A percentile compares a stretch with the other conserved stretches of the same genome.
Conservation (phyloP, 1,140 invertebrate species). For the Diplogasteroides magnus region DNA sequence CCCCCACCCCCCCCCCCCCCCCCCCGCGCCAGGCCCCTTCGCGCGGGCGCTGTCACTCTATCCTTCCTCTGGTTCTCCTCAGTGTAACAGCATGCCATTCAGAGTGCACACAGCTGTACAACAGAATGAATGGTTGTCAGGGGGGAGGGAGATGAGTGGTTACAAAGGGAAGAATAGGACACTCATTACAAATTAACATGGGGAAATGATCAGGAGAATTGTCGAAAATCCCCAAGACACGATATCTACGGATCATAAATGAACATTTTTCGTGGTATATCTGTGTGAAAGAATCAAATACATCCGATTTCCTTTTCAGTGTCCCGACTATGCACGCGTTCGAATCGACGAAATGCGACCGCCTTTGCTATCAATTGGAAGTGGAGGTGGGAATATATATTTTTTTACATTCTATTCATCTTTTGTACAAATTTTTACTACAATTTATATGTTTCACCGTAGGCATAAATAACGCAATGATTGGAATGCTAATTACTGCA, state of each 20-base stretch:
- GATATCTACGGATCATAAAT: too few relatives aligned
- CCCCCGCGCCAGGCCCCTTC: too few relatives aligned
- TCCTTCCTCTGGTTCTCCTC: too few relatives aligned
- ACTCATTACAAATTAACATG: neutral
- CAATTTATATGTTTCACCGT: slow-evolving; percentile 69
- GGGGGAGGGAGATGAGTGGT: too few relatives aligned
- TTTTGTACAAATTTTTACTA: slow-evolving; percentile 77
- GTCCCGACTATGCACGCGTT: slow-evolving; percentile 73
- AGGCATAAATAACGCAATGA: neutral
- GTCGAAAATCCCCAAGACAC: too few relatives aligned
- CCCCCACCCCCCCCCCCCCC: too few relatives aligned
- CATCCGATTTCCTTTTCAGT: slow-evolving; percentile 68
- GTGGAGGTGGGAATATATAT: slow-evolving; percentile 70
- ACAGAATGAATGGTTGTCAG: too few relatives aligned
- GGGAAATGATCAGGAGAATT: neutral
- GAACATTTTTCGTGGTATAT: too few relatives aligned
- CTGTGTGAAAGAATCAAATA: slow-evolving; percentile 5
- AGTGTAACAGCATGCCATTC: too few relatives aligned
- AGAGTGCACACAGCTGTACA: too few relatives aligned
- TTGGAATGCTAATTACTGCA: neutral
- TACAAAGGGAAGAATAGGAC: too few relatives aligned
- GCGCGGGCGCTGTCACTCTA: too few relatives aligned
- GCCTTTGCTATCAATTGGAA: slow-evolving; percentile 73
- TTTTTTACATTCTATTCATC: slow-evolving; percentile 67
- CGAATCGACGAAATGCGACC: slow-evolving; percentile 80